Evolutionary conservation across 2,888 invertebrate genomes (phyloP).

Genomic region (Chelonus formosanus): DNA sequence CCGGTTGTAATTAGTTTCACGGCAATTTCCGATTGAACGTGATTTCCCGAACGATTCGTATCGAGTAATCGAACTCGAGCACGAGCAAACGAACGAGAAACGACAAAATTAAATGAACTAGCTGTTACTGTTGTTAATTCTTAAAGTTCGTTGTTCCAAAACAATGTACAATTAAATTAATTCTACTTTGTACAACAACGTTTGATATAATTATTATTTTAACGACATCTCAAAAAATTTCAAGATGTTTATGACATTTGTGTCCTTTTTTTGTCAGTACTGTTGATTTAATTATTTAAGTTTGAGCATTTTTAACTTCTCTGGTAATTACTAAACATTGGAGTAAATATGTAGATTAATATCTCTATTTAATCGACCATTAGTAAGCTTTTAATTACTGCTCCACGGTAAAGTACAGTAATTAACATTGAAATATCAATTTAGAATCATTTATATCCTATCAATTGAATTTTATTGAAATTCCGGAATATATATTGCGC

Average conservation of each 20-base stretch:
- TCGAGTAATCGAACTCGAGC: constrained; percentile 31
- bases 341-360: no score
- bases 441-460: no score
- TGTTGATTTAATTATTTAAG: not conserved
- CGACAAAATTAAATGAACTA: constrained; percentile 30
- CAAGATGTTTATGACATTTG: not conserved
- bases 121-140: constrained; percentile 19
- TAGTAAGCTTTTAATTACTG: no score
- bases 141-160: constrained; percentile 3
- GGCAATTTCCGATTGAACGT: constrained; percentile 39
- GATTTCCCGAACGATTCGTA: constrained; percentile 25
- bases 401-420: no score
- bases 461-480: no score
- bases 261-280: no score
- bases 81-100: constrained; percentile 27
- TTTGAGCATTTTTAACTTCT: no score
- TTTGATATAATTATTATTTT: constrained; percentile 1
- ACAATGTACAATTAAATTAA: constrained; percentile 1
- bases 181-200: not conserved
- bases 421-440: no score
- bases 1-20: constrained; percentile 44
- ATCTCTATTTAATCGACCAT: no score
- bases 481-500: no score
- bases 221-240: not conserved
- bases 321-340: no score